Evolutionary conservation across 2,113 vertebrate species (phyloP), one percentile per base, ranked within the genome.

Genomic region (Lethenteron reissneri): DNA sequence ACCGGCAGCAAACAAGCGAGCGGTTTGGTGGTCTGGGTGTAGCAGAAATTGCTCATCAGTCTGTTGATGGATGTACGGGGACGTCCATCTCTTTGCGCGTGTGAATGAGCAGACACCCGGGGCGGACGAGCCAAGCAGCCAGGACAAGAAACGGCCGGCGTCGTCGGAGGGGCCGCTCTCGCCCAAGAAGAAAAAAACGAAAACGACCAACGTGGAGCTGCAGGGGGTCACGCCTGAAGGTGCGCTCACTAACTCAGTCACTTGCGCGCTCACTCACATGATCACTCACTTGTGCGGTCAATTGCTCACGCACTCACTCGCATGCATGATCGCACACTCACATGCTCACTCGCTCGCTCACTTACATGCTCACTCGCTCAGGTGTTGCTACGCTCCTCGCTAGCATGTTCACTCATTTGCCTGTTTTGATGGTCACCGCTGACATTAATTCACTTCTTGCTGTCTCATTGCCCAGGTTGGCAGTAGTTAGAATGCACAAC

Each of bases 191-290:
- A 99, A 97, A 68, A 68, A 68, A 76, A 87, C 90, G 74, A 92
- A 94, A 77, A 99, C 90, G 58, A 99, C 94, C 80, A 95, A 85
- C 75, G 90, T 97, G 8, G 91, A 99, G 71, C 84, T 99, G 17
- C 91, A 96, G 82, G 94, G 94, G 79, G 94, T 99, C 10, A 91
- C 92, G 19, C 90, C 84, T 21, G 94, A 97, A 8, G 94, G 94
- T 97, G 75, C 73, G 86, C 41, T 41, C 41, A 41, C 41, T 41
- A 5, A 41, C 41, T 19, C 60, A 7, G 14, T 19, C 60, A 19
- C 60, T 64, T 6, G 60, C 60, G 14, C 8, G 60, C 60, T 19
- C 60, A 14, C 17, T 19, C 60, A 19, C 41, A 41, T 41, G 41
- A 41, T 41, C 41, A 41, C 41, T 41, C 41, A 41, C 41, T 41